These are phyloP conservation scores for Probaryconus sp. DNA, from an alignment of 1,140 invertebrate species.

Conservation along the genomic window DNA sequence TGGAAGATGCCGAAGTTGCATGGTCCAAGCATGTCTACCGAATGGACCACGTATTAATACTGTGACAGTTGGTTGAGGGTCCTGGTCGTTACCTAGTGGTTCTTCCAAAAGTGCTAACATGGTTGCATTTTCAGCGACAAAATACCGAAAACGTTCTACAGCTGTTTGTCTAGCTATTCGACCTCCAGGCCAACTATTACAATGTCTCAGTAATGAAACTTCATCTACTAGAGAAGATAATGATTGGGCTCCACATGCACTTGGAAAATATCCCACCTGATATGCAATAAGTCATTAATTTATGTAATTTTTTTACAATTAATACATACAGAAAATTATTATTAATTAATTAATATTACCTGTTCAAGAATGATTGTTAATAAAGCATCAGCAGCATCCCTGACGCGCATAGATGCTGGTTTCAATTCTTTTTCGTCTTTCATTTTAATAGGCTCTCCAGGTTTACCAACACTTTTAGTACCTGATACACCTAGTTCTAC, in stretches of 20 bases:
- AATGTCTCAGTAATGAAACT: slow-evolving; percentile 88
- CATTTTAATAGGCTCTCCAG: slow-evolving; percentile 91
- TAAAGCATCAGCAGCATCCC: slow-evolving; percentile 96
- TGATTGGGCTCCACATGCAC: slow-evolving; percentile 89
- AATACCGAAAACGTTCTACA: slow-evolving; percentile 89
- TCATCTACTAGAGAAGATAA: slow-evolving; percentile 93
- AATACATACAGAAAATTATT: background rate
- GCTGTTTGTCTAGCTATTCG: slow-evolving; percentile 79
- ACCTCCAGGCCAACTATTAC: slow-evolving; percentile 81
- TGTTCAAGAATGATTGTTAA: slow-evolving; percentile 95
- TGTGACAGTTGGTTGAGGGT: slow-evolving; percentile 86
- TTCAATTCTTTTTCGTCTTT: slow-evolving; percentile 98
- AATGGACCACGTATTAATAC: slow-evolving; percentile 93
- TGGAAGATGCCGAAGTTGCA: slow-evolving; percentile 91
- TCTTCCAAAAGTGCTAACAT: slow-evolving; percentile 94
- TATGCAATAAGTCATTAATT: no score
- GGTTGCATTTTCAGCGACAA: slow-evolving; percentile 93
- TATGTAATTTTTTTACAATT: slow-evolving; percentile 19
- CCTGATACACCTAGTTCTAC: slow-evolving; percentile 98
- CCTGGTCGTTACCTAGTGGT: slow-evolving; percentile 89
- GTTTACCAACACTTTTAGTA: slow-evolving; percentile 92
- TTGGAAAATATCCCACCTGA: slow-evolving; percentile 90
- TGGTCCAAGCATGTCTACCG: slow-evolving; percentile 95
- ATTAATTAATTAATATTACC: slow-evolving; percentile 75
- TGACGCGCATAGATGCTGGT: slow-evolving; percentile 96